Evolutionary conservation across 30 jellyfish, hydroid and myxozoan genomes (phyloP).

Genomic region (Clytia hemisphaerica): DNA sequence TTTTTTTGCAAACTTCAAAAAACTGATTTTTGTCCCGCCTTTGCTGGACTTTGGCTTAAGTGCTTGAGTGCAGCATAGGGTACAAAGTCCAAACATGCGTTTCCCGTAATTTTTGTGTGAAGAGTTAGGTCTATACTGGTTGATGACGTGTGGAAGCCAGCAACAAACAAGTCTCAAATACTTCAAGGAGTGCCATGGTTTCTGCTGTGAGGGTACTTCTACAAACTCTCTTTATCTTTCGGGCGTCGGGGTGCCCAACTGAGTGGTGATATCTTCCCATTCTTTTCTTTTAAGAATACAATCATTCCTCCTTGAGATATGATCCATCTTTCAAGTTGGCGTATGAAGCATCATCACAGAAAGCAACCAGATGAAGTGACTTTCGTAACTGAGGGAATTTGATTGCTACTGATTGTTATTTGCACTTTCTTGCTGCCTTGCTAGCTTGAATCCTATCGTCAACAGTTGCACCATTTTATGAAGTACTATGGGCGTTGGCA

Average conservation of each 20-base stretch:
- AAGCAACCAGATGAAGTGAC: neutral
- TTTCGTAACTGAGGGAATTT: too few relatives aligned
- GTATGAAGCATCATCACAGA: slow-evolving; percentile 39
- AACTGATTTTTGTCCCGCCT: too few relatives aligned
- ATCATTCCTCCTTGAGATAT: too few relatives aligned
- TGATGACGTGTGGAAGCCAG: slow-evolving; percentile 14
- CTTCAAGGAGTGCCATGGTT: slow-evolving; percentile 22
- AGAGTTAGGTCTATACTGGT: too few relatives aligned
- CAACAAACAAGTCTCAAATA: slow-evolving; percentile 21
- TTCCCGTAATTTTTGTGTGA: too few relatives aligned
- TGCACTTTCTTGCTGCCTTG: slow-evolving; percentile 28
- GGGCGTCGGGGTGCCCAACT: slow-evolving; percentile 39
- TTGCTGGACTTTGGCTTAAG: too few relatives aligned
- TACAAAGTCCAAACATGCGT: too few relatives aligned
- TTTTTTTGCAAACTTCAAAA: too few relatives aligned
- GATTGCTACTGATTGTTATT: neutral
- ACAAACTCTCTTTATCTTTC: slow-evolving; percentile 18
- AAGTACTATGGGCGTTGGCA: slow-evolving; percentile 13
- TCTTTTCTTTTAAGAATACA: neutral
- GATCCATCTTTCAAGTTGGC: slow-evolving; percentile 37
- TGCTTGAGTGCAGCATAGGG: too few relatives aligned
- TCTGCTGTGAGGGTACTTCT: slow-evolving; percentile 43
- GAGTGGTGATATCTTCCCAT: slow-evolving; percentile 17
- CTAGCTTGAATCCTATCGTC: slow-evolving; percentile 27
- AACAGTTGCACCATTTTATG: slow-evolving; percentile 32